Evolutionary conservation across 2,797 vertebrate genomes (phyloP).

Genomic region (Rhinoraja longicauda): DNA sequence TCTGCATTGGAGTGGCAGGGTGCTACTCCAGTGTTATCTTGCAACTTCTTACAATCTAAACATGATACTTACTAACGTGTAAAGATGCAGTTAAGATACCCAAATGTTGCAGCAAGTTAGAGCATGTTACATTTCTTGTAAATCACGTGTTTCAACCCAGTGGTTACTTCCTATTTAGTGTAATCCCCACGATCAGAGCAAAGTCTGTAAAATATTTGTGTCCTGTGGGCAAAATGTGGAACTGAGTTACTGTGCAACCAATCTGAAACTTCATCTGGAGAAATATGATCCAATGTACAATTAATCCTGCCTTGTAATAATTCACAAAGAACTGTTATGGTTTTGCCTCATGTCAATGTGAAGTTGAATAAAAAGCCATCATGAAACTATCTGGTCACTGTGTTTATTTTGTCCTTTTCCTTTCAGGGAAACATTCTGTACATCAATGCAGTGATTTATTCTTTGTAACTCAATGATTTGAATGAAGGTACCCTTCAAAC

Average conservation of each 20-base stretch:
- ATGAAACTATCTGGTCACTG: too few relatives aligned
- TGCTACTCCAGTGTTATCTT: not conserved
- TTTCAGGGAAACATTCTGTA: too few relatives aligned
- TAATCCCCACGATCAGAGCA: not conserved
- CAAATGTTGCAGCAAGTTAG: not conserved
- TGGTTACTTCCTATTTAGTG: not conserved
- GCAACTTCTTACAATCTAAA: not conserved
- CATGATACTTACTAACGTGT: not conserved
- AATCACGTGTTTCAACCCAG: not conserved
- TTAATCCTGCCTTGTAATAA: not conserved
- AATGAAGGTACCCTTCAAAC: too few relatives aligned
- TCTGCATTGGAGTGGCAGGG: not conserved
- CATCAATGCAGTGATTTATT: too few relatives aligned
- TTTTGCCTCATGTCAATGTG: too few relatives aligned
- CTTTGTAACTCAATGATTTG: too few relatives aligned
- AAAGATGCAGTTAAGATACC: not conserved
- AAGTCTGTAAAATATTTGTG: not conserved
- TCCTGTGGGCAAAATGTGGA: not conserved
- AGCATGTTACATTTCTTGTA: not conserved
- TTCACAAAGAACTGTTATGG: too few relatives aligned
- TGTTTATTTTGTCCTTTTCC: too few relatives aligned
- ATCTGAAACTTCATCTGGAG: not conserved
- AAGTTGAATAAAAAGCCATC: too few relatives aligned
- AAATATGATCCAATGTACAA: not conserved
- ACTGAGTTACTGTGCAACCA: not conserved